Evolutionary conservation across 2,888 invertebrate genomes (phyloP).

Genomic region (Petrolisthes manimaculis): DNA sequence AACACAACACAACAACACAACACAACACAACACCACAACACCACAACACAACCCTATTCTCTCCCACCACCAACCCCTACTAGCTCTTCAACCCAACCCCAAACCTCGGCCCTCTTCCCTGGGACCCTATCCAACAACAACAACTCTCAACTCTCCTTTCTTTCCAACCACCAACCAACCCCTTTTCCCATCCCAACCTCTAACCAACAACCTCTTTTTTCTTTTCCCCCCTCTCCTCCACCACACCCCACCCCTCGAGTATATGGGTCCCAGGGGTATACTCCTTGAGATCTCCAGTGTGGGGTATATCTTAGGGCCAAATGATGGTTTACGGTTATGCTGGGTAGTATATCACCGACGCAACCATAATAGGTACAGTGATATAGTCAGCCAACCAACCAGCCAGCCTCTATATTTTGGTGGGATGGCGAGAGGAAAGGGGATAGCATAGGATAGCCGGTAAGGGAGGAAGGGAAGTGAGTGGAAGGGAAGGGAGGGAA

Average conservation of each 20-base stretch:
- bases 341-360: background rate
- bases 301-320: background rate
- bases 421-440: conserved; percentile 9
- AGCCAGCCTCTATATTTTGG: conserved; percentile 1
- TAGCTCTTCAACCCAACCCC: too few relatives aligned
- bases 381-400: background rate
- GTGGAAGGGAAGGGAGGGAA: background rate
- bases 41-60: too few relatives aligned
- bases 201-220: background rate
- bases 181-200: background rate
- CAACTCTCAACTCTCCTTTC: background rate
- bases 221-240: too few relatives aligned
- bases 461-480: background rate
- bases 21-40: too few relatives aligned
- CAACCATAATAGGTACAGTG: background rate
- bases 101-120: too few relatives aligned
- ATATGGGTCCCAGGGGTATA: background rate
- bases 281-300: background rate
- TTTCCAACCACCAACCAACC: background rate
- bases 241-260: background rate
- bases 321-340: background rate
- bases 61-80: too few relatives aligned
- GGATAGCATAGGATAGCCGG: background rate
- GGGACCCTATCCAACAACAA: background rate
- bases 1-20: background rate